Percentiles rank a stretch among this genome's conserved stretches.
Conservation (phyloP, 2,113 vertebrate species). For the Nothobranchius kuhntae region DNA sequence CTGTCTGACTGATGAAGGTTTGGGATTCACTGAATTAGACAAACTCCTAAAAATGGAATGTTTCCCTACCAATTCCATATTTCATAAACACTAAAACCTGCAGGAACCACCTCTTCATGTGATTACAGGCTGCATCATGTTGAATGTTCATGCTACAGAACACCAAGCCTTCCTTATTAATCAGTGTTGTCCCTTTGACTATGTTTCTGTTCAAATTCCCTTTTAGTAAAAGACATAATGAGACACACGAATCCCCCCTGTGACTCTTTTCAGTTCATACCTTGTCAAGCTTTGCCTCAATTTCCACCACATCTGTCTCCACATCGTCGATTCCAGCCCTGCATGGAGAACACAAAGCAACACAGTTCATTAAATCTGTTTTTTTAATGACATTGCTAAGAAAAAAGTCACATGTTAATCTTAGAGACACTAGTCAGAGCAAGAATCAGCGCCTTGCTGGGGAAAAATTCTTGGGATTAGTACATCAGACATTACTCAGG, state of each 20-base stretch:
- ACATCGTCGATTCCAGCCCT: conserved; percentile 97
- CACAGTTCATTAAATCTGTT: conserved; percentile 31
- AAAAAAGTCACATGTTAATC: conserved; percentile 18
- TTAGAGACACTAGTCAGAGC: conserved; percentile 15
- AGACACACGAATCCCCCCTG: background rate
- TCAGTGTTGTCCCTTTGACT: conserved; percentile 22
- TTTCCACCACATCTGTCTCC: conserved; percentile 95
- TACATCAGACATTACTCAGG: background rate
- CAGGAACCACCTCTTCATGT: background rate
- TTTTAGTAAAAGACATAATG: background rate
- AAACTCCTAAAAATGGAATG: background rate
- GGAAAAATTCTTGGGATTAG: conserved; percentile 21
- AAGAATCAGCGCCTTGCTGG: conserved; percentile 16
- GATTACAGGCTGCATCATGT: conserved; percentile 4
- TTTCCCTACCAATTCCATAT: background rate
- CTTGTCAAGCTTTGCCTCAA: conserved; percentile 98
- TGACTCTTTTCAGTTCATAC: conserved; percentile 67
- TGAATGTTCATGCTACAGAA: background rate
- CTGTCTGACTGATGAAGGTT: too few relatives aligned
- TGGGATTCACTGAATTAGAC: background rate
- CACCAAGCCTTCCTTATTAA: conserved; percentile 18
- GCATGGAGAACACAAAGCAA: conserved; percentile 56
- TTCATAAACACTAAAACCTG: background rate
- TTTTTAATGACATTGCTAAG: conserved; percentile 24
- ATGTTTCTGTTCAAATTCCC: background rate